A percentile compares a stretch with the other conserved stretches of the same genome.
Evolutionary conservation across 2,888 invertebrate species (phyloP).

Genomic region (Lamellibrachia satsuma): DNA sequence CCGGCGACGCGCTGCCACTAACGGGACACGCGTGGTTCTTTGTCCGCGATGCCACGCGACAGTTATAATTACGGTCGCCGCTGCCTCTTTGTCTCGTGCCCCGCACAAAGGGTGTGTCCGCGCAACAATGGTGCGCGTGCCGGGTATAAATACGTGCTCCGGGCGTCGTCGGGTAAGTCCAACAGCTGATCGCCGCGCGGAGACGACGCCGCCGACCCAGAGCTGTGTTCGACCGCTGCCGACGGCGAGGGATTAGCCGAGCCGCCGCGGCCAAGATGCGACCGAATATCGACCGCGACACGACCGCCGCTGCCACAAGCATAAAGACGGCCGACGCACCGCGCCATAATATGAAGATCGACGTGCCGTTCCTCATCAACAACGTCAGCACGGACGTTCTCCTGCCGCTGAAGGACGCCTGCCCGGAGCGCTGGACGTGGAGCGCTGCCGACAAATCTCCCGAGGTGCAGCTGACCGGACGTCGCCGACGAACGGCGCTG

Average conservation of each 20-base stretch:
- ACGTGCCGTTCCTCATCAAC: constrained; percentile 5
- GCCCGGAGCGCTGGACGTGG: constrained; percentile 78
- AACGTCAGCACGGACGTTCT: neutral
- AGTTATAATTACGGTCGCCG: neutral
- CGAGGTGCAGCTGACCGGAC: constrained; percentile 70
- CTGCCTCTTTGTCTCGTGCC: neutral
- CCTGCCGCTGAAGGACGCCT: constrained; percentile 65
- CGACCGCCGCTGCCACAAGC: neutral
- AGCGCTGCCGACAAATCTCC: constrained; percentile 70
- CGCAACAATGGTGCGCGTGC: constrained; percentile 3
- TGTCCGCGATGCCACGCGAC: neutral
- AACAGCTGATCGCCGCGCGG: neutral
- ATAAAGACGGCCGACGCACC: neutral
- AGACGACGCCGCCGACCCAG: neutral
- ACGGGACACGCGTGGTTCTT: neutral
- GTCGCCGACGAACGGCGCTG: constrained; percentile 69
- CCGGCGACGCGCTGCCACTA: neutral
- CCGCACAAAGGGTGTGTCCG: constrained; percentile 13
- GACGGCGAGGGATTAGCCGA: neutral
- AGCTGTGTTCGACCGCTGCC: neutral
- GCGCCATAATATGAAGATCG: neutral
- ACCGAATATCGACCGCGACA: neutral
- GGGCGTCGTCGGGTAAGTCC: neutral
- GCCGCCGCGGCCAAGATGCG: neutral
- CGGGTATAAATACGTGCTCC: neutral